These are phyloP conservation scores for Drosophila heteroneura DNA, from an alignment of 2,888 invertebrate genomes.

Conservation along the genomic window DNA sequence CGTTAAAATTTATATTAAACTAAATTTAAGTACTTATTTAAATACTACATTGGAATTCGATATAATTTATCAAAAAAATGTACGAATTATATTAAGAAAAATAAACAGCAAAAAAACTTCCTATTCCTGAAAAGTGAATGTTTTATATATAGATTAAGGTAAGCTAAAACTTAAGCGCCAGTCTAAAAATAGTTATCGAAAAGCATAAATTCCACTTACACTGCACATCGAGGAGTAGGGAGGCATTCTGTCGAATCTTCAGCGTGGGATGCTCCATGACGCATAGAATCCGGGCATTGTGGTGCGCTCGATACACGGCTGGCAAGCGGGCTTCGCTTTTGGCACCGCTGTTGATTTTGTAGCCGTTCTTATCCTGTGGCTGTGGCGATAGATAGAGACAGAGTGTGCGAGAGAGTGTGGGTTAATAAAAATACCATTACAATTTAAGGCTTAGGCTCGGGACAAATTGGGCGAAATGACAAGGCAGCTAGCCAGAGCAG, in stretches of 20 bases:
- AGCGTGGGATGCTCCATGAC: slow-evolving; percentile 89
- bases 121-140: not conserved
- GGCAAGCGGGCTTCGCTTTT: slow-evolving; percentile 89
- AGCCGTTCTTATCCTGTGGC: slow-evolving; percentile 83
- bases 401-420: not conserved
- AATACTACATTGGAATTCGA: not conserved
- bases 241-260: slow-evolving; percentile 85
- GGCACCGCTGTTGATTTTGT: slow-evolving; percentile 86
- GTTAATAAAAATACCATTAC: slow-evolving; percentile 61
- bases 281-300: slow-evolving; percentile 94
- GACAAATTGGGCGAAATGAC: slow-evolving; percentile 69
- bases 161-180: not conserved
- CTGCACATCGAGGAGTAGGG: slow-evolving; percentile 85
- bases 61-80: not conserved
- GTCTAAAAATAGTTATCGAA: not conserved
- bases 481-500: slow-evolving; percentile 38
- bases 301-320: slow-evolving; percentile 92
- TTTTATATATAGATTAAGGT: not conserved
- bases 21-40: not conserved
- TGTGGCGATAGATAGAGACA: not conserved
- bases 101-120: not conserved
- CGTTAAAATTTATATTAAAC: not conserved
- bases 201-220: slow-evolving; percentile 79
- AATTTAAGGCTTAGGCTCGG: slow-evolving; percentile 56
- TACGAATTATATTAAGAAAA: not conserved